Base-by-base conservation (phyloP, 2,888 invertebrate species). In the Craniophora ligustri region DNA sequence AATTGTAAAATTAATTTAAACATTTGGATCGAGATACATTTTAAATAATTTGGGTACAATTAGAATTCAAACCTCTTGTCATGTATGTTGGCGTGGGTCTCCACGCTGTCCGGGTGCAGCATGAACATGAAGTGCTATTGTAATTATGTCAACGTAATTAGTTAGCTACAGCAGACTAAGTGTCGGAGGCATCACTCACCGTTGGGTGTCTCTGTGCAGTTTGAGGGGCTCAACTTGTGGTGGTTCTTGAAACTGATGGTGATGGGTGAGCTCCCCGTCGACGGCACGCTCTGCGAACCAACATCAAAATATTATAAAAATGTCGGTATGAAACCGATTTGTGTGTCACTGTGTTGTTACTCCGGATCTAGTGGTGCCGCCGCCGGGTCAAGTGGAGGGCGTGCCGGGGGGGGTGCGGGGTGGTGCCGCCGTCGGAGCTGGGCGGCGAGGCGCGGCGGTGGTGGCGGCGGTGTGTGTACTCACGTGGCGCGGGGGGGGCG, bases 181-280 rank as follows among this genome's bases (percentile, higher is more conserved):
- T n/a, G n/a, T n/a, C n/a, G n/a, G n/a, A n/a, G n/a, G n/a, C n/a
- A n/a, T n/a, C n/a, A 26, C 72, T 70, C 14, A 81, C 82, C 71
- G 46, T 35, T 63, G 40, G 77, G 78, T 31, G 78, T 70, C 67
- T 76, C 74, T 14, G 72, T 60, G 44, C 76, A 71, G 57, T 76
- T 70, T 65, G 63, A 68, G 38, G 82, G 79, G 68, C 75, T 78
- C 67, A 74, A 68, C 67, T 73, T 76, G 62, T 75, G 74, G 38
- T 72, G 73, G 54, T 68, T 69, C 76, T 87, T 86, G 82, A 91
- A 89, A 78, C 88, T 89, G 79, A 91, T 89, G 55, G 84, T 84
- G 82, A 91, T 82, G 49, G 91, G 89, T 21, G 90, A 89, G 64
- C 78, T 79, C 72, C 78, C 81, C 13, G 76, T 79, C 26, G 80